Evolutionary conservation across 2,888 invertebrate species (phyloP).

Genomic region (Tenthredo scrophulariae): DNA sequence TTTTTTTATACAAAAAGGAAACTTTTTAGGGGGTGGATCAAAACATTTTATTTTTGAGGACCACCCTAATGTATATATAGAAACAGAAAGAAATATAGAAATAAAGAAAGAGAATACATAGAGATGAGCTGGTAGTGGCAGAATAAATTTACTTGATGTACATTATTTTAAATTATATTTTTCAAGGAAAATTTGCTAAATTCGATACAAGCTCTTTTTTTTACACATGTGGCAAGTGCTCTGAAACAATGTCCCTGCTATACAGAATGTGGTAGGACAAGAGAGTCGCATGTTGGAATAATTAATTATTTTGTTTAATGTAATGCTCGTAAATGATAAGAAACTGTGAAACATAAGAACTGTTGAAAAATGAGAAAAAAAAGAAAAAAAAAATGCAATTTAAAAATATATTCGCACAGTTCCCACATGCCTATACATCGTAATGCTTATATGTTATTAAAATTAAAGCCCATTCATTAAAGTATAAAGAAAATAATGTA

Average conservation of each 20-base stretch:
- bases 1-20: too few species aligned
- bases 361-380: conserved; percentile 27
- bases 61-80: too few species aligned
- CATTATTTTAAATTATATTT: conserved; percentile 52
- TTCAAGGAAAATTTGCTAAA: conserved; percentile 50
- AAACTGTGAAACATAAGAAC: conserved; percentile 50
- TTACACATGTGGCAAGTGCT: conserved; percentile 52
- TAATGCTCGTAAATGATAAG: conserved; percentile 46
- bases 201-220: conserved; percentile 51
- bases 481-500: conserved; percentile 37
- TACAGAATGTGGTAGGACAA: conserved; percentile 51
- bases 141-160: conserved; percentile 51
- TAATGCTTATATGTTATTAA: conserved; percentile 47
- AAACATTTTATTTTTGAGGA: too few species aligned
- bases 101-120: conserved; percentile 13
- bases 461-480: conserved; percentile 48
- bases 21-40: too few species aligned
- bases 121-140: conserved; percentile 46
- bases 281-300: conserved; percentile 45
- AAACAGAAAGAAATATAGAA: neutral
- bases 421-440: conserved; percentile 50
- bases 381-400: conserved; percentile 18
- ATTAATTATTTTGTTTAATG: conserved; percentile 33
- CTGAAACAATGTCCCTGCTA: conserved; percentile 49
- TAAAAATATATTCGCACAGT: conserved; percentile 47